Percentiles rank a stretch among this genome's conserved stretches.
phyloP scores from a whole-genome alignment of 2,113 vertebrate species.

The Corythornis cristatus region DNA sequence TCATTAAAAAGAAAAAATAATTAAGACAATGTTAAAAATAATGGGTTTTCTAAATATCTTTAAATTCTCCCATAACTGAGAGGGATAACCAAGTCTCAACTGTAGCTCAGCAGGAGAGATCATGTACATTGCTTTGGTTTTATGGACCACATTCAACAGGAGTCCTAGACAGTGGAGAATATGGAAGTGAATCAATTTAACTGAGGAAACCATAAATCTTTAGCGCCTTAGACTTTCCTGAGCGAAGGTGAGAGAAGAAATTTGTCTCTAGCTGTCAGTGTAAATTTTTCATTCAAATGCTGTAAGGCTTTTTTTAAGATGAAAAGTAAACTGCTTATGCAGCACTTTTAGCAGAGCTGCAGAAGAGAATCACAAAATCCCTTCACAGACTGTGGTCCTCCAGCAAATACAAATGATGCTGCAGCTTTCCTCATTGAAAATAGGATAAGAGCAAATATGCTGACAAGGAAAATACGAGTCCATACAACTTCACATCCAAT shows the following conservation, averaged over 20 bases:
- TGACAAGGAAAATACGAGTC: not conserved
- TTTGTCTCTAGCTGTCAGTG: constrained; percentile 37
- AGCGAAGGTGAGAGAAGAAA: constrained; percentile 4
- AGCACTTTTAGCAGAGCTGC: constrained; percentile 37
- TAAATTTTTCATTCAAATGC: constrained; percentile 55
- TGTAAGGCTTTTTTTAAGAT: constrained; percentile 27
- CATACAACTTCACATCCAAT: constrained; percentile 37
- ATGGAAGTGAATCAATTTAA: not conserved
- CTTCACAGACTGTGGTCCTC: not conserved
- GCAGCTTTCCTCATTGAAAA: constrained; percentile 34
- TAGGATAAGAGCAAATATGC: constrained; percentile 43
- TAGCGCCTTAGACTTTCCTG: not conserved
- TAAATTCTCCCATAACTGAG: not conserved
- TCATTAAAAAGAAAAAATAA: not conserved
- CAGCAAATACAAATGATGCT: not conserved
- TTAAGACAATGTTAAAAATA: not conserved
- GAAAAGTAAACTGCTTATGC: constrained; percentile 37
- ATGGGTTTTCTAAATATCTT: not conserved
- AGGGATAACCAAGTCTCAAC: not conserved
- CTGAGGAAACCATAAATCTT: constrained; percentile 29
- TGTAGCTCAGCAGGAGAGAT: not conserved
- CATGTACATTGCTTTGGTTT: not conserved
- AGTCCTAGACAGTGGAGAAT: not conserved
- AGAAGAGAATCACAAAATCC: not conserved
- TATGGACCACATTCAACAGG: not conserved